These are phyloP conservation scores for Clytia hemisphaerica DNA, from an alignment of 30 jellyfish, hydroid and myxozoan genomes.

Conservation along the genomic window DNA sequence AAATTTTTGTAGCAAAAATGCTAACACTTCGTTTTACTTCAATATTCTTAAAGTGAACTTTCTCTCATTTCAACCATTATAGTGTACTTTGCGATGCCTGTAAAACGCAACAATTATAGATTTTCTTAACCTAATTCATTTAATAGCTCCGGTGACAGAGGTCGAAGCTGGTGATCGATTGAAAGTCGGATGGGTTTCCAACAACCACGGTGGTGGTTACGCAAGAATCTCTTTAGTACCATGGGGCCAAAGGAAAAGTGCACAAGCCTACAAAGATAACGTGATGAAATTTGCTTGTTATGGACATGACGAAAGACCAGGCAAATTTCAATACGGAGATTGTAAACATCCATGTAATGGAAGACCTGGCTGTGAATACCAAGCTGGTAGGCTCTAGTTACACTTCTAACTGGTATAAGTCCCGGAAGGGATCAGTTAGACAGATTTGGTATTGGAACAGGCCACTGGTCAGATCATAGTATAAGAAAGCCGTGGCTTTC, in stretches of 20 bases:
- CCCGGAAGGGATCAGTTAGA: too few relatives aligned
- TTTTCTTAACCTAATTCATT: too few relatives aligned
- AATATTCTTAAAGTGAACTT: too few relatives aligned
- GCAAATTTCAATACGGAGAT: conserved; percentile 24
- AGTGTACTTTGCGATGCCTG: too few relatives aligned
- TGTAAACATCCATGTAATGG: conserved; percentile 46
- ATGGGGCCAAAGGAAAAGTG: not conserved
- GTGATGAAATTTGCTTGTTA: conserved; percentile 45
- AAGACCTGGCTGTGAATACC: conserved; percentile 37
- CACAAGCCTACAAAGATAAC: conserved; percentile 7
- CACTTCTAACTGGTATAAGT: too few relatives aligned
- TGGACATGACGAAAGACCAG: conserved; percentile 24
- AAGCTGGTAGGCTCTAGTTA: conserved; percentile 37
- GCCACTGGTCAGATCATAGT: too few relatives aligned
- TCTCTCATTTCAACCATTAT: too few relatives aligned
- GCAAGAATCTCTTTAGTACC: conserved; percentile 30
- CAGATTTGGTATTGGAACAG: too few relatives aligned
- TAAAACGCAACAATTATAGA: too few relatives aligned
- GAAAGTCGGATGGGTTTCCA: conserved; percentile 47
- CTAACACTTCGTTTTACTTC: too few relatives aligned
- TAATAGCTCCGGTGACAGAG: conserved; percentile 1
- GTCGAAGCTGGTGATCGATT: conserved; percentile 22
- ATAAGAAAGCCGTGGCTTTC: too few relatives aligned
- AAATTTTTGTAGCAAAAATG: too few relatives aligned
- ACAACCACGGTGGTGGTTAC: conserved; percentile 47